A percentile compares a stretch with the other conserved stretches of the same genome.
These are phyloP conservation scores for Amaurobius ferox DNA, from an alignment of 2,888 invertebrate species.

Conservation along the genomic window DNA sequence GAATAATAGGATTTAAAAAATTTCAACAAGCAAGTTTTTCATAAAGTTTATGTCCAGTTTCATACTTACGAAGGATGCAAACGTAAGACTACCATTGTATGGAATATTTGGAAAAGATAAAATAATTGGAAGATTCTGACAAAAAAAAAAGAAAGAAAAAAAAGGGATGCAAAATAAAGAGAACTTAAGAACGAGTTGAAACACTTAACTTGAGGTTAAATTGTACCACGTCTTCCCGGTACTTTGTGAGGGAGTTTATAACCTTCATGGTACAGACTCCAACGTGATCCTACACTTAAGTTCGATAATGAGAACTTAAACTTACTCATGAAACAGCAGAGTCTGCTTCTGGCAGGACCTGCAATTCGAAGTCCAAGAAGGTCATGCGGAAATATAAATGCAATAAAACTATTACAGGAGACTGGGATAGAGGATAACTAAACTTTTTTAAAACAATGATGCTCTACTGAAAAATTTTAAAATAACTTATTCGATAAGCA, in stretches of 20 bases:
- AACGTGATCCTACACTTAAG: neutral
- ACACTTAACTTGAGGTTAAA: neutral
- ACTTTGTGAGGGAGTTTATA: neutral
- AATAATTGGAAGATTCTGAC: too few relatives aligned
- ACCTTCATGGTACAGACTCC: neutral
- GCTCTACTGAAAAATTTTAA: too few relatives aligned
- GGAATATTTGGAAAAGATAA: too few relatives aligned
- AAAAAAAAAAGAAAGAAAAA: too few relatives aligned
- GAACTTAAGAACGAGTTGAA: neutral
- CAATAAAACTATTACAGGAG: neutral
- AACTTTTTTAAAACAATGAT: too few relatives aligned
- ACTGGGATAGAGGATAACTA: neutral
- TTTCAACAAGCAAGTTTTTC: too few relatives aligned
- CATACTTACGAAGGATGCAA: too few relatives aligned
- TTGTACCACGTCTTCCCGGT: neutral
- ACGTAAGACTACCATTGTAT: too few relatives aligned
- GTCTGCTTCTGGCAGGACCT: neutral
- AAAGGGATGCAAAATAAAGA: neutral
- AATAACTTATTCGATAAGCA: too few relatives aligned
- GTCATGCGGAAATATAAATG: neutral
- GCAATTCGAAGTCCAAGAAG: conserved; percentile 1
- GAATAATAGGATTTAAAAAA: too few relatives aligned
- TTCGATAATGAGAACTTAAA: neutral
- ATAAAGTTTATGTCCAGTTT: too few relatives aligned
- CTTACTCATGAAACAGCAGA: neutral